These are phyloP conservation scores for Agonopterix arenella DNA, from an alignment of 2,888 invertebrate species.

Conservation along the genomic window DNA sequence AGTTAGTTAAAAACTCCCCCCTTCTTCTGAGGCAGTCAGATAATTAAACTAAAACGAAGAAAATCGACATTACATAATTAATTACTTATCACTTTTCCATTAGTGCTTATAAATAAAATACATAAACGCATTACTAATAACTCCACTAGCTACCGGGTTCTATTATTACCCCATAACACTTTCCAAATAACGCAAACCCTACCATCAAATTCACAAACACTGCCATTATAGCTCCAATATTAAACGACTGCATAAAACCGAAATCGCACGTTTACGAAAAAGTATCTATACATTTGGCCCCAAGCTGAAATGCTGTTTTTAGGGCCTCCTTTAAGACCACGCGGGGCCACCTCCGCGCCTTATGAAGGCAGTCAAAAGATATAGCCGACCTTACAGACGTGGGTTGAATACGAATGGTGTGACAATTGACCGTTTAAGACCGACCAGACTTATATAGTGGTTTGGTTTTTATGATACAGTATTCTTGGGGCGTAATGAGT, in stretches of 20 bases:
- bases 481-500: background rate
- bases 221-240: conserved; percentile 17
- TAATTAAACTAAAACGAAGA: too few relatives aligned
- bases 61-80: too few relatives aligned
- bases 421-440: conserved; percentile 36
- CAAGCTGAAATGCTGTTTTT: conserved; percentile 15
- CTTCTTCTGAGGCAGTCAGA: too few relatives aligned
- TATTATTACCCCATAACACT: too few relatives aligned
- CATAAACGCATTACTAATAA: too few relatives aligned
- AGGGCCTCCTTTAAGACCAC: conserved; percentile 50
- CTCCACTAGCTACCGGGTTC: too few relatives aligned
- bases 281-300: conserved; percentile 18
- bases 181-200: too few relatives aligned
- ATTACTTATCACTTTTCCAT: too few relatives aligned
- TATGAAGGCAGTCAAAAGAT: conserved; percentile 64
- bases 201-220: background rate
- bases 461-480: background rate
- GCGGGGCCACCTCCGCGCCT: conserved; percentile 32
- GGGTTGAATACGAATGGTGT: conserved; percentile 60
- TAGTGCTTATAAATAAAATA: too few relatives aligned
- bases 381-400: conserved; percentile 47
- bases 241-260: conserved; percentile 29
- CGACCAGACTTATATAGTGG: background rate
- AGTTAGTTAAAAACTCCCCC: too few relatives aligned
- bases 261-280: conserved; percentile 26